Conservation (phyloP, 2,113 vertebrate genomes). For the Vulpes vulpes region DNA sequence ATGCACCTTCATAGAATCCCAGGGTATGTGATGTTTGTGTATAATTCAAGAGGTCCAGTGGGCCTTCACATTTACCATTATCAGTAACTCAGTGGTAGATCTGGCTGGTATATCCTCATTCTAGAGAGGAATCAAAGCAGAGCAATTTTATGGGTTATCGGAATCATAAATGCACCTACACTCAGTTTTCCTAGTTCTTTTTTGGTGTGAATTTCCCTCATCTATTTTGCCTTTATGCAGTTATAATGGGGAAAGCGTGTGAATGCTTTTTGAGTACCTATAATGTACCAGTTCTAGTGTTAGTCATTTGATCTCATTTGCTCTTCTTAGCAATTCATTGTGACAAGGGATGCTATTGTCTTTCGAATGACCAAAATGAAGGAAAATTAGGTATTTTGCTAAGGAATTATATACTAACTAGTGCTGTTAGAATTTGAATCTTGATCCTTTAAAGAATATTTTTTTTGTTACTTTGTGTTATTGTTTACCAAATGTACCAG, state of each 20-base stretch:
- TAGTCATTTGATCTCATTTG: neutral
- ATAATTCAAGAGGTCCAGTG: neutral
- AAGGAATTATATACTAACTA: neutral
- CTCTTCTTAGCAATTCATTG: neutral
- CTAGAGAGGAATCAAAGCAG: neutral
- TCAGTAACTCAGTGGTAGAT: neutral
- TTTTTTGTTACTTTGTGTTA: neutral
- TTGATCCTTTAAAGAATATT: neutral
- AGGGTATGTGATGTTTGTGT: neutral
- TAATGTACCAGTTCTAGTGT: neutral
- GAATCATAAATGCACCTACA: neutral
- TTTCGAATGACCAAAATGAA: neutral
- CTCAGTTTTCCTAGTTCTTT: neutral
- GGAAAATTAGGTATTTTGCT: neutral
- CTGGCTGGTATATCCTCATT: neutral
- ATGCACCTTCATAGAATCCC: neutral
- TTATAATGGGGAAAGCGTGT: neutral
- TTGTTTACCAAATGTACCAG: neutral
- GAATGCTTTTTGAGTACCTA: neutral
- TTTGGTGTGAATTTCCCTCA: neutral
- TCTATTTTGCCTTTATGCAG: neutral
- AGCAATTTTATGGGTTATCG: neutral
- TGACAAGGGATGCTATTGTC: neutral
- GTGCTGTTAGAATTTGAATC: slow-evolving; percentile 26
- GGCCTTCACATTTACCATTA: neutral